phyloP scores from a whole-genome alignment of 2,888 invertebrate species.

The Adelphocoris suturalis region DNA sequence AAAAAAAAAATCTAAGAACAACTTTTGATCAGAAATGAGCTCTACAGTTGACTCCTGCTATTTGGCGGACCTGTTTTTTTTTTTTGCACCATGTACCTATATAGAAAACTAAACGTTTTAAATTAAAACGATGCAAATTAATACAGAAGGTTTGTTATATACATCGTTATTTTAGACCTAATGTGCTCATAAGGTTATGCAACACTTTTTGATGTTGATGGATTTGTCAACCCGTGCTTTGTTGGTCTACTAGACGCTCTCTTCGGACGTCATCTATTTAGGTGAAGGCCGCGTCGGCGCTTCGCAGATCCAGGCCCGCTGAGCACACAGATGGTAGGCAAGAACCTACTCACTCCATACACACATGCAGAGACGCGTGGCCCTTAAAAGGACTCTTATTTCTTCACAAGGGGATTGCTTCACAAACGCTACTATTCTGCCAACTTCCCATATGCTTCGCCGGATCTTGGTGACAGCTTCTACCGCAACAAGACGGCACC shows the following conservation, averaged over 20 bases:
- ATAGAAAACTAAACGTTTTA: no score
- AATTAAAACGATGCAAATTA: no score
- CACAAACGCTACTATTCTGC: background rate
- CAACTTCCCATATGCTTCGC: background rate
- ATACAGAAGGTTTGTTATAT: no score
- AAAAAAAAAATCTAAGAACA: no score
- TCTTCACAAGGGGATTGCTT: constrained; percentile 8
- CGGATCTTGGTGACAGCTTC: background rate
- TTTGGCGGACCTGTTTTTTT: no score
- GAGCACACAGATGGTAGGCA: background rate
- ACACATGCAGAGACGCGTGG: background rate
- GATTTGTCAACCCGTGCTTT: no score
- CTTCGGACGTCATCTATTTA: background rate
- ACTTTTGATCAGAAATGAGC: no score
- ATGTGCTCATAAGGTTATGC: no score
- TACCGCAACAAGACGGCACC: background rate
- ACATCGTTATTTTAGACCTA: no score
- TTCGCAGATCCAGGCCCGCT: background rate
- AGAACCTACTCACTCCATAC: background rate
- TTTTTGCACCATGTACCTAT: no score
- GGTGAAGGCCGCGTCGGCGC: background rate
- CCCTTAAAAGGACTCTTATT: background rate
- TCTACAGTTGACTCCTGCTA: no score
- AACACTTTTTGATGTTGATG: no score
- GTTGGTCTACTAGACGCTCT: background rate